These are phyloP conservation scores for Xanthorhoe designata DNA, from an alignment of 2,888 invertebrate genomes.

Conservation along the genomic window DNA sequence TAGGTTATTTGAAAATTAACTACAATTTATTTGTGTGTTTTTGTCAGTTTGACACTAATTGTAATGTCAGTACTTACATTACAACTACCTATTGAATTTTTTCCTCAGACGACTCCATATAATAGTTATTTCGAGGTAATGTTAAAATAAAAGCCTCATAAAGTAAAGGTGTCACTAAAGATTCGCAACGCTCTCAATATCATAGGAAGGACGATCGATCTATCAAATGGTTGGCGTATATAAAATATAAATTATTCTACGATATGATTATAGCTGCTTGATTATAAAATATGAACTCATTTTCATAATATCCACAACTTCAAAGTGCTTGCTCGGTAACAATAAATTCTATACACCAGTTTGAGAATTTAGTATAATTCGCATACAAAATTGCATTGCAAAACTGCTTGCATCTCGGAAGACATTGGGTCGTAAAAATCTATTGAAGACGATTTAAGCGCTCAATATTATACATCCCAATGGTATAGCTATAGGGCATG, in stretches of 20 bases:
- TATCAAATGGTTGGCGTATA: no score
- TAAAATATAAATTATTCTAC: slow-evolving; percentile 38
- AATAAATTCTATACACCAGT: slow-evolving; percentile 31
- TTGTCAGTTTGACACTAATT: no score
- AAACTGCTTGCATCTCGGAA: slow-evolving; percentile 45
- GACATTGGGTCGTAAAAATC: slow-evolving; percentile 53
- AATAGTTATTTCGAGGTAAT: no score
- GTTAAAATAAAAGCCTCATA: no score
- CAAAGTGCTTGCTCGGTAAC: slow-evolving; percentile 31
- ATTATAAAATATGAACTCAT: slow-evolving; percentile 36
- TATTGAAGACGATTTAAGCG: slow-evolving; percentile 58
- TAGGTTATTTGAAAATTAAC: no score
- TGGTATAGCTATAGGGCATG: slow-evolving; percentile 62
- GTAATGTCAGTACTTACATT: no score
- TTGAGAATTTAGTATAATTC: slow-evolving; percentile 31
- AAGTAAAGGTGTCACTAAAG: no score
- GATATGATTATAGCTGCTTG: slow-evolving; percentile 31
- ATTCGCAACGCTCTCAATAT: no score
- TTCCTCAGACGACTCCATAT: no score
- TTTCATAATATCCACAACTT: slow-evolving; percentile 35
- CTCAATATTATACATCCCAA: slow-evolving; percentile 63
- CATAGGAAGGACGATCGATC: no score
- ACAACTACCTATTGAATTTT: no score
- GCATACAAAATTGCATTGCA: slow-evolving; percentile 29
- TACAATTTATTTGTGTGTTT: no score